Evolutionary conservation across 2,888 invertebrate genomes (phyloP).

Genomic region (Neocrepidodera transversa): DNA sequence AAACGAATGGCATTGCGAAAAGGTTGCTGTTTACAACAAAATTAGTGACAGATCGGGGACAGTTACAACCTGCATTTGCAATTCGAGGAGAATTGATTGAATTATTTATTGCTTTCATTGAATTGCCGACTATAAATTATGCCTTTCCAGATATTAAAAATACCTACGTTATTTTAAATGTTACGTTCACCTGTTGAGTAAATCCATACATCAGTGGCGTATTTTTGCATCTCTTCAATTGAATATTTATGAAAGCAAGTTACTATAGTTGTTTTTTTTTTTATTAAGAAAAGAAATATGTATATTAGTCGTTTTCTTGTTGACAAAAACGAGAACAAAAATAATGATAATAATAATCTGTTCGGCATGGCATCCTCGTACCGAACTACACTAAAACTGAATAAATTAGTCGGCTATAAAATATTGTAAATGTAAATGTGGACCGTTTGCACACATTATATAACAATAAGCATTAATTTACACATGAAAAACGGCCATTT

Average conservation of each 20-base stretch:
- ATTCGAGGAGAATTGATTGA: slow-evolving; percentile 17
- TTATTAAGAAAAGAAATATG: no score
- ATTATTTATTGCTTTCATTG: slow-evolving; percentile 20
- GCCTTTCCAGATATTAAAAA: slow-evolving; percentile 13
- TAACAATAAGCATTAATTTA: slow-evolving; percentile 33
- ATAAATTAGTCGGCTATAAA: slow-evolving; percentile 25
- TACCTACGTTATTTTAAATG: slow-evolving; percentile 3
- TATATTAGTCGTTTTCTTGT: no score
- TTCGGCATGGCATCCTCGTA: slow-evolving; percentile 16
- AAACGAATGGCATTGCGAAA: slow-evolving; percentile 16
- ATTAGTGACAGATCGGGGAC: slow-evolving; percentile 27
- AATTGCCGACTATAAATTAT: slow-evolving; percentile 12
- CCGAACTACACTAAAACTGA: slow-evolving; percentile 8
- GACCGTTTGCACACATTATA: slow-evolving; percentile 32
- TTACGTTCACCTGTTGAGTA: slow-evolving; percentile 1
- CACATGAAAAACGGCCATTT: slow-evolving; percentile 31
- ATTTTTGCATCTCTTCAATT: no score
- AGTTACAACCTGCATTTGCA: slow-evolving; percentile 22
- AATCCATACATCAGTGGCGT: background rate
- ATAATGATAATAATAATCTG: no score
- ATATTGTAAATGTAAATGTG: slow-evolving; percentile 29
- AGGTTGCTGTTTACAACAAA: slow-evolving; percentile 19
- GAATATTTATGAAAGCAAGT: no score
- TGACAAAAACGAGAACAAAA: no score
- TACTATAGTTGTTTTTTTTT: no score